phyloP scores from a whole-genome alignment of 2,113 vertebrate species.

The Aspidoscelis tigris region DNA sequence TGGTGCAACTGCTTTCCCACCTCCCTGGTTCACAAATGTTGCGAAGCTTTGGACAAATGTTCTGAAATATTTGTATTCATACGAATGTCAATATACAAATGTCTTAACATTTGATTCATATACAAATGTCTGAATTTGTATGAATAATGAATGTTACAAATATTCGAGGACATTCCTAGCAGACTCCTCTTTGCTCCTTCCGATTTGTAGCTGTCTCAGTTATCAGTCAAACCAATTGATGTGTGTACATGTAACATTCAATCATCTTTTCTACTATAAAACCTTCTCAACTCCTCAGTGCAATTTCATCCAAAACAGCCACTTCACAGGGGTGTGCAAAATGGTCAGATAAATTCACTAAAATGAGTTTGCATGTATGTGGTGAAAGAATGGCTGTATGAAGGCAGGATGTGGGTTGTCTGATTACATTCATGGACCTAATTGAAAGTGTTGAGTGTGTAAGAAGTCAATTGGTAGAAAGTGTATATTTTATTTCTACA shows the following conservation, averaged over 20 bases:
- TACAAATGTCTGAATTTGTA: too few relatives aligned
- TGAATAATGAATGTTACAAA: too few relatives aligned
- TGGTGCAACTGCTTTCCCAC: too few relatives aligned
- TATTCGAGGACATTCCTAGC: too few relatives aligned
- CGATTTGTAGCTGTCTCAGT: neutral
- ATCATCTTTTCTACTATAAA: neutral
- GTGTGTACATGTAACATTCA: neutral
- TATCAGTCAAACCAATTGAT: neutral
- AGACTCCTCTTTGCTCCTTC: neutral
- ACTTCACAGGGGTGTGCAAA: neutral
- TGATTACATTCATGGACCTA: neutral
- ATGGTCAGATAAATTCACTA: neutral
- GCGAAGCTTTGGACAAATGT: too few relatives aligned
- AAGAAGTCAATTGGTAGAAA: neutral
- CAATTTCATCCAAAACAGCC: neutral
- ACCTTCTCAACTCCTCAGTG: neutral
- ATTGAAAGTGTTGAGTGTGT: neutral
- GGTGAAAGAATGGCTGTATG: neutral
- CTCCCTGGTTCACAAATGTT: too few relatives aligned
- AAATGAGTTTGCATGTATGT: neutral
- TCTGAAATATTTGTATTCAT: too few relatives aligned
- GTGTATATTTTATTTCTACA: conserved; percentile 1
- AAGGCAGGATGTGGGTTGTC: conserved; percentile 1
- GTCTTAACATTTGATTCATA: too few relatives aligned
- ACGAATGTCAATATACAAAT: too few relatives aligned